Base-by-base conservation (phyloP, 2,888 invertebrate species). In the Rapana venosa region DNA sequence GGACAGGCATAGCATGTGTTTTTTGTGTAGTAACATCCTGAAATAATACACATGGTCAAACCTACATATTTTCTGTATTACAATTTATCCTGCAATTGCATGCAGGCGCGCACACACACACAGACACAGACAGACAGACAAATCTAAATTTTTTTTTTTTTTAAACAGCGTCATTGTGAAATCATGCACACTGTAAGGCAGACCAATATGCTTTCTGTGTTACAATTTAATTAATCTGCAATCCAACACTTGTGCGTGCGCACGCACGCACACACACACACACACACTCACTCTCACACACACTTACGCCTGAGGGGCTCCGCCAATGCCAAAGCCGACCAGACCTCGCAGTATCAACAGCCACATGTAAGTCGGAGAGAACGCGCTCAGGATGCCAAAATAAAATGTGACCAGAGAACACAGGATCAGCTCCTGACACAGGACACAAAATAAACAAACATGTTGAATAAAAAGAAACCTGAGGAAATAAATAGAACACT, bases 311-410 rank as follows among this genome's bases (percentile, higher is more conserved):
- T 99, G 99, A 89, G 99, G 99, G 74, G 98, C 98, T 96, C 99
- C 99, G 93, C 99, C 99, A 94, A 99, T 98, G 35, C 99, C 98
- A 96, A 99, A 98, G 84, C 99, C 99, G 22, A 99, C 99, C 17
- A 99, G 97, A 26, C 98, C 98, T 95, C 99, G 97, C n/a, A 99
- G 97, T 90, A 99, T 97, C 79, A 99, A 96, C 90, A 99, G 97
- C 98, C 99, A 98, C 88, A 98, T 97, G 95, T 98, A 99, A 95
- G 98, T 98, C 4, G 99, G 98, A 0, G 99, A 98, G 94, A 98
- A 97, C 1, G 99, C 97, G 96, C 98, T 98, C 77, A 99, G 96
- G 47, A 98, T 96, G 26, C 99, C 99, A 96, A 98, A 99, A 96
- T 98, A 98, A 96, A 98, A 98, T 70, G 99, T 97, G 92, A 99